phyloP scores from a whole-genome alignment of 2,888 invertebrate species.

The Drosophila crucigera region DNA sequence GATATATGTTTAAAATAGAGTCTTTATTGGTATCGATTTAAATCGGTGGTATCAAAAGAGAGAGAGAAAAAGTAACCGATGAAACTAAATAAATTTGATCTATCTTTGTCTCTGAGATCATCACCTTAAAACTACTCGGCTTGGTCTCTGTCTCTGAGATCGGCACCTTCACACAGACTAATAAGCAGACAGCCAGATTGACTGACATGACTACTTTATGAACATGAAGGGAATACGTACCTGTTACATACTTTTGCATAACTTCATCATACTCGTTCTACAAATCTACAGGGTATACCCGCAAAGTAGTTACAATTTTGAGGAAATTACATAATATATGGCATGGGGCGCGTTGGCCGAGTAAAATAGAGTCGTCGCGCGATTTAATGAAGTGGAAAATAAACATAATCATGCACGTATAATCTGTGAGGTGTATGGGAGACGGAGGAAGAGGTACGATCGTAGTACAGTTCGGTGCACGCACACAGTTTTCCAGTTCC shows the following conservation, averaged over 20 bases:
- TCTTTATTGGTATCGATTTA: background rate
- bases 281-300: constrained; percentile 11
- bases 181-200: background rate
- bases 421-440: constrained; percentile 33
- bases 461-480: constrained; percentile 2
- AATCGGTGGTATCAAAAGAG: background rate
- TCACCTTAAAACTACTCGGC: background rate
- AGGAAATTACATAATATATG: constrained; percentile 74
- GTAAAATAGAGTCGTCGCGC: constrained; percentile 57
- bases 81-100: background rate
- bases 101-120: background rate
- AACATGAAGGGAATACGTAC: background rate
- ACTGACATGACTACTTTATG: background rate
- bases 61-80: background rate
- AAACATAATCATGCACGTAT: constrained; percentile 66
- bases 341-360: constrained; percentile 44
- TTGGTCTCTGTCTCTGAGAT: background rate
- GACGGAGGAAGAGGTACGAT: constrained; percentile 10
- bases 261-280: background rate
- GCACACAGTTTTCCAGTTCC: constrained; percentile 17
- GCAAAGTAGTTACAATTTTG: constrained; percentile 65
- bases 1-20: background rate
- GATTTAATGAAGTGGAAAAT: constrained; percentile 77
- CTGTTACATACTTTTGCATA: background rate
- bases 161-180: background rate